phyloP scores from a whole-genome alignment of 2,888 invertebrate species.

The Anarsia innoxiella region DNA sequence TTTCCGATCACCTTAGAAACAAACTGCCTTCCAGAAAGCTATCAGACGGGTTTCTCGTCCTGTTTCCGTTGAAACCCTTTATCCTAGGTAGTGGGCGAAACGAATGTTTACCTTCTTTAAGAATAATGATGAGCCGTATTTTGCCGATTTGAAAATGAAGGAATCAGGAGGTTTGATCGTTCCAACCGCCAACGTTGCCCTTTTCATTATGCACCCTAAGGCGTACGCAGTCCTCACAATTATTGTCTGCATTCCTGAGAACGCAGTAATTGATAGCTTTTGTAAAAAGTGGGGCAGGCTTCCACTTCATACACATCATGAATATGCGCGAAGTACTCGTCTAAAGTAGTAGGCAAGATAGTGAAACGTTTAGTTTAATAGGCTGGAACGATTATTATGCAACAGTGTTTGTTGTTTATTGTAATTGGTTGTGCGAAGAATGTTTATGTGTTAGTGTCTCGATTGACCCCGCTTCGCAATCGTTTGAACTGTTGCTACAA shows the following conservation, averaged over 20 bases:
- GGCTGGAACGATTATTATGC: constrained; percentile 16
- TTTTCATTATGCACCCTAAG: constrained; percentile 46
- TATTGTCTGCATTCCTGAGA: constrained; percentile 1
- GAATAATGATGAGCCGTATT: too few species aligned
- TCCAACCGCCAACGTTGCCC: constrained; percentile 31
- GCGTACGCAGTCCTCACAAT: constrained; percentile 16
- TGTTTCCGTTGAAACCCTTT: too few species aligned
- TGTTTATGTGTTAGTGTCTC: not conserved
- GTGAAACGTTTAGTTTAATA: constrained; percentile 29
- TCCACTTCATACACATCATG: constrained; percentile 20
- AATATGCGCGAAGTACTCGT: constrained; percentile 26
- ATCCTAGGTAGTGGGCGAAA: too few species aligned
- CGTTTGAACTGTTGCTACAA: too few species aligned
- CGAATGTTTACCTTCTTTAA: too few species aligned
- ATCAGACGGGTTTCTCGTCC: too few species aligned
- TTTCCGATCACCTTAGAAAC: not conserved
- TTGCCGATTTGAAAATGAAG: too few species aligned
- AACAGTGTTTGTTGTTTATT: constrained; percentile 4
- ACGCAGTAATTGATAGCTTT: constrained; percentile 2
- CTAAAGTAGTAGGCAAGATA: constrained; percentile 7
- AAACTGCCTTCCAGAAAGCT: too few species aligned
- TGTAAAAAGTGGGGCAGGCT: constrained; percentile 23
- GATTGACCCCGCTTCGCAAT: too few species aligned
- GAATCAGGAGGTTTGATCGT: too few species aligned
- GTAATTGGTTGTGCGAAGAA: not conserved